Evolutionary conservation across 2,888 invertebrate genomes (phyloP), one percentile per base, ranked within the genome.

Genomic region (Drosophila subsilvestris): DNA sequence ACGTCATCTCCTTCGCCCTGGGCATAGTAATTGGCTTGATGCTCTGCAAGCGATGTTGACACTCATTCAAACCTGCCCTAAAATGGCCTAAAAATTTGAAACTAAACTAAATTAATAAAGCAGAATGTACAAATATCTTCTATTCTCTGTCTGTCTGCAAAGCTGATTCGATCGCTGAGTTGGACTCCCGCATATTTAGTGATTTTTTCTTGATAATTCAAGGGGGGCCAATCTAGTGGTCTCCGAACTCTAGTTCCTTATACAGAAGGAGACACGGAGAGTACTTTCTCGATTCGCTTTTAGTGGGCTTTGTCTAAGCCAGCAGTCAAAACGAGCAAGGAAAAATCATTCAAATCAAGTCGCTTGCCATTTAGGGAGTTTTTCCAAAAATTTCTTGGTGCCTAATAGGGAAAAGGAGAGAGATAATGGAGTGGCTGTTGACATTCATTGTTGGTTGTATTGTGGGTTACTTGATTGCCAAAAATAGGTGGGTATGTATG

Each of bases 11-110:
- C 8, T 78, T 80, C 27, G 50, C 61, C 7, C 8, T 80, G 58
- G 80, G 81, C 44, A 42, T 80, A 4, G 18, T 78, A 1, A 58
- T 78, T 29, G 81, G 80, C 54, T 51, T 80, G 55, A 62, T 80
- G 74, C 42, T 63, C 18, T 78, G 70, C 17, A 48, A 42, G 3
- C 32, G 44, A 32, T 75, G 75, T 37, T 43, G 25, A 50, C 18
- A 50, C 18, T 18, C 22, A 32, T 20, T 3, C 18, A 25, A 7
- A 27, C 1, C 17, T 18, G 32, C 27, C 27, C 27, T 27, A 2
- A 27, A 27, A 27, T 14, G 4, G 42, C 9, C 29, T 12, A 1
- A 0, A 18, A 45, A 27, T 27, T 3, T 1, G 25, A 25, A 1
- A 5, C 25, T 18, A 0, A 12, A 10, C 9, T 3, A 32, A 61